Conservation (phyloP, 2,888 invertebrate species). For the Heliconius ethilla region DNA sequence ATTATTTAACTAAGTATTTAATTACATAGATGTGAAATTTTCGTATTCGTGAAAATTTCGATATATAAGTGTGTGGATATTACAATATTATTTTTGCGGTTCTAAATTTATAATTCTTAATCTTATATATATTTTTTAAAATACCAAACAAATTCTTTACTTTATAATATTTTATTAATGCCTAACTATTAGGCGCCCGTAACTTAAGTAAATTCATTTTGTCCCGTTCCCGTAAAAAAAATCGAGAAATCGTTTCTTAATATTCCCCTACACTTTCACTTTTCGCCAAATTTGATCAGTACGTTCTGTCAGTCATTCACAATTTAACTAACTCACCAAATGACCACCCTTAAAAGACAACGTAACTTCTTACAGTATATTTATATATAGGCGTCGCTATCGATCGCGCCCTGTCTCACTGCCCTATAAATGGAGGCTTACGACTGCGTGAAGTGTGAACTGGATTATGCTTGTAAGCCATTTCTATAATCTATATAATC, state of each 20-base stretch:
- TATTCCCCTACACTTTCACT: no score
- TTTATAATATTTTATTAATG: neutral
- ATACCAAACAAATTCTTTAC: no score
- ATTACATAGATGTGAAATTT: no score
- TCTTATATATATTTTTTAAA: no score
- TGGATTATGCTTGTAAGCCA: constrained; percentile 8
- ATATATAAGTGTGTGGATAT: no score
- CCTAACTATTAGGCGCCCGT: neutral
- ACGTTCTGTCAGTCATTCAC: neutral
- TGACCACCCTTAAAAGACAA: neutral
- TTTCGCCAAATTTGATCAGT: neutral
- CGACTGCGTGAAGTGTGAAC: constrained; percentile 25
- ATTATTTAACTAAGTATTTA: no score
- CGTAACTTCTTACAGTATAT: constrained; percentile 4
- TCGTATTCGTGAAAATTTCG: no score
- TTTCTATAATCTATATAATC: neutral
- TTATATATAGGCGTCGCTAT: constrained; percentile 23
- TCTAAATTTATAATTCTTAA: no score
- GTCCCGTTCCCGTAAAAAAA: no score
- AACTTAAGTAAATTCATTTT: neutral
- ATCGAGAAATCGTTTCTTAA: neutral
- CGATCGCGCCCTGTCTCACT: constrained; percentile 35
- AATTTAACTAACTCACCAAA: neutral
- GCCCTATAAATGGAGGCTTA: constrained; percentile 37
- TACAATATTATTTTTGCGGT: no score